Conservation (phyloP, 2,113 vertebrate species). For the Prionailurus viverrinus region DNA sequence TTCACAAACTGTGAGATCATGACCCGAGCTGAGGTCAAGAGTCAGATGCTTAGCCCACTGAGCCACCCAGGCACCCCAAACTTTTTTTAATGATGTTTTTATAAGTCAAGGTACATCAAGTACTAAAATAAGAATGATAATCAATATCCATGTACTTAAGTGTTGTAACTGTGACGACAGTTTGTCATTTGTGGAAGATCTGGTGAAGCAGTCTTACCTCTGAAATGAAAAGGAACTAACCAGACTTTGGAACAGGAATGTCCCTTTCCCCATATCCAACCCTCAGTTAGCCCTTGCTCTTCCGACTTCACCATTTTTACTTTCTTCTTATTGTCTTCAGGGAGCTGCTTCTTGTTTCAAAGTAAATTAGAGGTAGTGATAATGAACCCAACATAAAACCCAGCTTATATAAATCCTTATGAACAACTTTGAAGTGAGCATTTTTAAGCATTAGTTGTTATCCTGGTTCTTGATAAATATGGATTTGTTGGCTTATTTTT, state of each 20-base stretch:
- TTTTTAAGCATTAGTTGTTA: not conserved
- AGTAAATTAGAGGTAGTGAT: not conserved
- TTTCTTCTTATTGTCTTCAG: constrained; percentile 18
- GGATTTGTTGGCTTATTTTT: not conserved
- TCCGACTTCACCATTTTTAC: not conserved
- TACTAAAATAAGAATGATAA: not conserved
- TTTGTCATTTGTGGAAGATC: not conserved
- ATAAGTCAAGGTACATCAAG: not conserved
- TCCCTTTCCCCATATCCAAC: not conserved
- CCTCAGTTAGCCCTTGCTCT: not conserved
- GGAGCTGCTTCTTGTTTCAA: not conserved
- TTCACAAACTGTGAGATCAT: too few relatives aligned
- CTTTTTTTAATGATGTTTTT: constrained; percentile 25
- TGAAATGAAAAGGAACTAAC: not conserved
- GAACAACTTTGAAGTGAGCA: not conserved
- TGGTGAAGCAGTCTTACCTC: not conserved
- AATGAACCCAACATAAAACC: not conserved
- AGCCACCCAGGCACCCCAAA: too few relatives aligned
- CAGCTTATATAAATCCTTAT: not conserved
- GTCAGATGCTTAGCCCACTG: too few relatives aligned
- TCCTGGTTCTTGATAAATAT: constrained; percentile 30
- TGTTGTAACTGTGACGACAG: not conserved
- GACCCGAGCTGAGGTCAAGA: too few relatives aligned
- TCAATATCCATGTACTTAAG: not conserved
- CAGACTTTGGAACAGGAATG: not conserved